Base-by-base conservation (phyloP, 2,113 vertebrate species). In the Thalassoma bifasciatum region DNA sequence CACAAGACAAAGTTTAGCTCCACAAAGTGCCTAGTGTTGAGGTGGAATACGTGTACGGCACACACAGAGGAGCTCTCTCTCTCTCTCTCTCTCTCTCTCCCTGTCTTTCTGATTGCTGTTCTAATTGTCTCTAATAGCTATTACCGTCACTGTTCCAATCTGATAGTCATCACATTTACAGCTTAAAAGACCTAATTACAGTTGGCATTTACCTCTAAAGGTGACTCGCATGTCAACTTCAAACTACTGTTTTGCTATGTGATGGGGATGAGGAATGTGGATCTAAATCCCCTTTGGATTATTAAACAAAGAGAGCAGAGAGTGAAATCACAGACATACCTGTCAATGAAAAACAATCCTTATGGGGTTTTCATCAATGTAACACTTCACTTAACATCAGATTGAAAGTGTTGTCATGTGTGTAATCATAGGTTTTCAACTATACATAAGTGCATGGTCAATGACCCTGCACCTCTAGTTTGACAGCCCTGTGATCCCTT, bases 151-250 rank as follows among this genome's bases (percentile, higher is more conserved):
- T 65, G 67, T 66, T 84, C 66, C 49, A 5, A 72, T 71, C 65
- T 50, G 49, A 67, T 81, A 60, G 67, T 64, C 73, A 62, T 30
- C 54, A 79, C 63, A 40, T 57, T 49, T 67, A 38, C 62, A 83
- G 81, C 58, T 50, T 61, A 26, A 66, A 49, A 82, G 47, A 44
- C 30, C 54, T 75, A 52, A 78, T 84, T 79, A 79, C 58, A 72
- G 63, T 37, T 77, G 76, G 38, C 59, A 50, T 80, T 76, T 58
- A 63, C 49, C 44, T 79, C 21, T 36, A 14, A 47, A 69, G 71
- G 72, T 79, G 68, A 79, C 70, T 68, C 54, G 77, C 40, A 44
- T 68, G 61, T 66, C 56, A 64, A 67, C 72, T 34, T 40, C 46
- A 56, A 72, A 61, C 66, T 44, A 47, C 42, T 23, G 49, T 50